phyloP scores from a whole-genome alignment of 2,888 invertebrate species.

The Euplexia lucipara region DNA sequence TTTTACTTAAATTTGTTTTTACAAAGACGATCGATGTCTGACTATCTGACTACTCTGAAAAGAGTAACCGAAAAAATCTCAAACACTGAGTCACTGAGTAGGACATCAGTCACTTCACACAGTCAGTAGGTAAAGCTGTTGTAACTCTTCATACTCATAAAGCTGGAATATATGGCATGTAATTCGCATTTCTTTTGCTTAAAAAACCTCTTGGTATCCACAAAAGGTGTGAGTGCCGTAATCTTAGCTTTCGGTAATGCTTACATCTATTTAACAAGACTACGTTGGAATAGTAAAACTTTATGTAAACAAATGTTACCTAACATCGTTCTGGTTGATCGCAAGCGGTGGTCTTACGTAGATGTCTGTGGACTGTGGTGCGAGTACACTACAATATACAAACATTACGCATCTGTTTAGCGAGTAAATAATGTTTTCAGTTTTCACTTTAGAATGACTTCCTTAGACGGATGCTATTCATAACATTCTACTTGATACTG shows the following conservation, averaged over 20 bases:
- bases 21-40: no score
- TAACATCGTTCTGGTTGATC: conserved; percentile 52
- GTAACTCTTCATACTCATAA: no score
- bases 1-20: no score
- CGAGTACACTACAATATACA: conserved; percentile 15
- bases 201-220: neutral
- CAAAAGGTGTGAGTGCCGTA: conserved; percentile 12
- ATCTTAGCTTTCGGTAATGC: conserved; percentile 23
- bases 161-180: no score
- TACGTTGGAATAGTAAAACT: conserved; percentile 42
- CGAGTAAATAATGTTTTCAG: conserved; percentile 21
- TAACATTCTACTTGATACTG: conserved; percentile 8
- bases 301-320: conserved; percentile 50
- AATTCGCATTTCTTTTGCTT: no score
- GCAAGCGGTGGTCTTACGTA: conserved; percentile 34
- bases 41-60: no score
- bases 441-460: conserved; percentile 35
- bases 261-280: conserved; percentile 35
- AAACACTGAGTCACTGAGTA: no score
- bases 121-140: no score
- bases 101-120: no score
- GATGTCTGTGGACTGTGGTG: conserved; percentile 44
- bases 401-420: conserved; percentile 36
- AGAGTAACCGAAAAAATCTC: no score
- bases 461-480: neutral